A percentile compares a stretch with the other conserved stretches of the same genome.
phyloP scores from a whole-genome alignment of 2,888 invertebrate species.

The Rotaria sp. region DNA sequence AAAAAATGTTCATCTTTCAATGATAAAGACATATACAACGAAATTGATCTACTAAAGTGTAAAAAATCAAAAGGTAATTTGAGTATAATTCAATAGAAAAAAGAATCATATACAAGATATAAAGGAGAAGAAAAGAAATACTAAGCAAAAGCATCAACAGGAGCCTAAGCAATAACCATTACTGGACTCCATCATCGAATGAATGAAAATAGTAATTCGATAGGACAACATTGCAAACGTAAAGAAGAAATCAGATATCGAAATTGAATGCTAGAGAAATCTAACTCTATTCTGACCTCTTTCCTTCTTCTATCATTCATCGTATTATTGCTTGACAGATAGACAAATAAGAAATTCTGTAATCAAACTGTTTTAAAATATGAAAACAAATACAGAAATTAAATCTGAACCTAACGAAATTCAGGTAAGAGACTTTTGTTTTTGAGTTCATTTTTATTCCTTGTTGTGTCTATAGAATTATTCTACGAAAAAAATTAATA shows the following conservation, averaged over 20 bases:
- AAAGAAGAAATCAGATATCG: conserved; percentile 1
- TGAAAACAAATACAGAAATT: neutral
- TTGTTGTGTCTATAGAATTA: no score
- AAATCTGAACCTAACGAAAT: neutral
- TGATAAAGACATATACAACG: neutral
- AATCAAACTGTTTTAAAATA: neutral
- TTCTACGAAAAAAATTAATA: neutral
- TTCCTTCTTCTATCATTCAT: neutral
- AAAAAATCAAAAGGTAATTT: neutral
- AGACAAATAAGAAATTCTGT: no score
- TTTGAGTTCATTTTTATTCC: no score
- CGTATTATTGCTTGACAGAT: neutral
- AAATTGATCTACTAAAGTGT: neutral
- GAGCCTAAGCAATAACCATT: neutral
- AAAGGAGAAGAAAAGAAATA: neutral
- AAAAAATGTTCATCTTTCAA: neutral
- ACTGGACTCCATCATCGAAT: neutral
- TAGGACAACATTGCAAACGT: neutral
- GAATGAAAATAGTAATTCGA: neutral
- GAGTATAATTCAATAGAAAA: conserved; percentile 14
- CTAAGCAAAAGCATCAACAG: neutral
- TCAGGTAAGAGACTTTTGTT: neutral
- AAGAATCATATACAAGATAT: no score
- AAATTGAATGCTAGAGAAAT: neutral
- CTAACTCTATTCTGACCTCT: neutral